These are phyloP conservation scores for Cephus rjabovi DNA, from an alignment of 2,888 invertebrate species.

Conservation along the genomic window DNA sequence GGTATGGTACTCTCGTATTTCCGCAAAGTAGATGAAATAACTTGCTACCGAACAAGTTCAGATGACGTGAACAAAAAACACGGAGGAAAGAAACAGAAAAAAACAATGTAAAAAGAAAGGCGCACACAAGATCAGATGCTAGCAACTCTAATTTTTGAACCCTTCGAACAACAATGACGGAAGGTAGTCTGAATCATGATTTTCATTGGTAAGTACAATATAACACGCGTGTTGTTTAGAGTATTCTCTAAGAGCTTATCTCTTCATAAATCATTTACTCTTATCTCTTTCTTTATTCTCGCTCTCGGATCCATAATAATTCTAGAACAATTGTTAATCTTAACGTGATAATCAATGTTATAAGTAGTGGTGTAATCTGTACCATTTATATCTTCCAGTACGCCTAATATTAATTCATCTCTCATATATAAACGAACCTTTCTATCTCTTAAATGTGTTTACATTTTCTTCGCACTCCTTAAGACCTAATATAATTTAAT, in stretches of 20 bases:
- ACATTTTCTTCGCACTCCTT: constrained; percentile 33
- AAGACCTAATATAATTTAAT: constrained; percentile 29
- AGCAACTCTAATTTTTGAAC: constrained; percentile 33
- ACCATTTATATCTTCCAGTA: constrained; percentile 20
- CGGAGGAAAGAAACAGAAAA: neutral
- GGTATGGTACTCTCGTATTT: neutral
- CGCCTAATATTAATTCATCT: neutral
- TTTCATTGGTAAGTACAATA: constrained; percentile 44
- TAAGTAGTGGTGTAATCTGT: constrained; percentile 6
- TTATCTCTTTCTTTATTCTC: constrained; percentile 11
- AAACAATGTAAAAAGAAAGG: neutral
- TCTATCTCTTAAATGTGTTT: constrained; percentile 10
- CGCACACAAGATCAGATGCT: neutral
- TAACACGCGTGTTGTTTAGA: constrained; percentile 33
- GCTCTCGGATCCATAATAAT: constrained; percentile 14
- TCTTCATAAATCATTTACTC: constrained; percentile 31
- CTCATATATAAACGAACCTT: neutral
- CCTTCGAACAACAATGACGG: constrained; percentile 46
- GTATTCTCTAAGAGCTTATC: constrained; percentile 30
- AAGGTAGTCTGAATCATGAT: constrained; percentile 41
- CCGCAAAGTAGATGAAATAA: neutral
- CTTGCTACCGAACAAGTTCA: neutral
- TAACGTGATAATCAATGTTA: constrained; percentile 12
- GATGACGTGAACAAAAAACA: neutral
- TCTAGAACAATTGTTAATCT: constrained; percentile 13